A percentile compares a stretch with the other conserved stretches of the same genome.
Evolutionary conservation across 2,888 invertebrate species (phyloP).

Genomic region (Lithophane ornitopus): DNA sequence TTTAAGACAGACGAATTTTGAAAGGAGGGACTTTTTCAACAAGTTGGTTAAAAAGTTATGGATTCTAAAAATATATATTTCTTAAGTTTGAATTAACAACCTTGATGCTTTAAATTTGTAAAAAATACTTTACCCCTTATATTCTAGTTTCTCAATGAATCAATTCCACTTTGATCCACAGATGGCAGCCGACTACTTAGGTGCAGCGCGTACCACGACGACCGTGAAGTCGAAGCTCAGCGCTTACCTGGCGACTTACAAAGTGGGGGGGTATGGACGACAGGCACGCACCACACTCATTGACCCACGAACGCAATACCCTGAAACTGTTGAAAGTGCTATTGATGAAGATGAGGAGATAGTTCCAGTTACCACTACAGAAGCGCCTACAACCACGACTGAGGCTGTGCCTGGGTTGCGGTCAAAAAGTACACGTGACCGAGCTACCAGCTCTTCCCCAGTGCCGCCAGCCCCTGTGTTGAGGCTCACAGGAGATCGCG

Average conservation of each 20-base stretch:
- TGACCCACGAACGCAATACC: fast-evolving
- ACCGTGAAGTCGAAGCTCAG: constrained; percentile 49
- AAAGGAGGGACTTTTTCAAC: too few relatives aligned
- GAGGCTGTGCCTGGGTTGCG: not conserved
- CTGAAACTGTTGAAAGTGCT: not conserved
- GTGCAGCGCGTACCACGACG: constrained; percentile 72
- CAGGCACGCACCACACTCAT: not conserved
- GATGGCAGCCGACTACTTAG: constrained; percentile 81
- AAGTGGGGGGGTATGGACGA: not conserved
- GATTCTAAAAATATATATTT: too few relatives aligned
- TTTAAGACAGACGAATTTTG: too few relatives aligned
- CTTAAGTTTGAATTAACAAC: not conserved
- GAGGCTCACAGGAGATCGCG: not conserved
- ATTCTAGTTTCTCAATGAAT: not conserved
- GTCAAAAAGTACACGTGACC: not conserved
- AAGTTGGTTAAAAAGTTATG: too few relatives aligned
- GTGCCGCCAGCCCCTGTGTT: not conserved
- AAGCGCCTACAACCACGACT: not conserved
- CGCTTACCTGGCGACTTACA: constrained; percentile 63
- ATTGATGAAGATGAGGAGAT: not conserved
- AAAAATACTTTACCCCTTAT: not conserved
- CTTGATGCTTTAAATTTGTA: not conserved
- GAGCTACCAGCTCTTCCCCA: not conserved
- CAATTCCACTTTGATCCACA: constrained; percentile 46
- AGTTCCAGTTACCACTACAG: constrained; percentile 1